Conservation (phyloP, 2,113 vertebrate species). For the Caracal caracal region DNA sequence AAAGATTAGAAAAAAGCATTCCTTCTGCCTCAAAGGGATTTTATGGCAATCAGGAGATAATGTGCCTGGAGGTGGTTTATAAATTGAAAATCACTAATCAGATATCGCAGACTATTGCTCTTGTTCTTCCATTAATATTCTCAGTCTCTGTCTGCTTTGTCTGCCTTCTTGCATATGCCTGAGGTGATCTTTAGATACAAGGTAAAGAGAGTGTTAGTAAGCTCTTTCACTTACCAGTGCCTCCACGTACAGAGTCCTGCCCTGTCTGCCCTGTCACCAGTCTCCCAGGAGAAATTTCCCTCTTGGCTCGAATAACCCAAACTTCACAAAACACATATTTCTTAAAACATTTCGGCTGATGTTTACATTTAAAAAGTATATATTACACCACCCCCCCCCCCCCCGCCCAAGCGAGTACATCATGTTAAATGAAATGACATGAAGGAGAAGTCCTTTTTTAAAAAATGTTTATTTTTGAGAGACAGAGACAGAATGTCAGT, state of each 20-base stretch:
- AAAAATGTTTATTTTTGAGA: too few species aligned
- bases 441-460: neutral
- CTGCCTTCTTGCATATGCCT: neutral
- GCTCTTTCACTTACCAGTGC: neutral
- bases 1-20: neutral
- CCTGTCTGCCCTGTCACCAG: neutral
- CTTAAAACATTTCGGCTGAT: neutral
- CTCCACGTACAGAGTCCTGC: neutral
- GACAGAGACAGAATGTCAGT: too few species aligned
- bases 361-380: neutral
- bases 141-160: neutral
- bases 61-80: slow-evolving; percentile 10
- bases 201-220: neutral
- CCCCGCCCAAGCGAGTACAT: neutral
- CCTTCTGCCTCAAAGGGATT: neutral
- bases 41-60: neutral
- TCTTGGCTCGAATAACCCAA: neutral
- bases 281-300: neutral
- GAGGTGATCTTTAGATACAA: neutral
- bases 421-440: neutral
- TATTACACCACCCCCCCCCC: neutral
- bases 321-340: slow-evolving; percentile 14
- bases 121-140: slow-evolving; percentile 34
- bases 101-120: neutral
- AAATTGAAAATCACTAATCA: slow-evolving; percentile 60